Conservation (phyloP, 2,888 invertebrate species). For the Trissolcus brochymenae region DNA sequence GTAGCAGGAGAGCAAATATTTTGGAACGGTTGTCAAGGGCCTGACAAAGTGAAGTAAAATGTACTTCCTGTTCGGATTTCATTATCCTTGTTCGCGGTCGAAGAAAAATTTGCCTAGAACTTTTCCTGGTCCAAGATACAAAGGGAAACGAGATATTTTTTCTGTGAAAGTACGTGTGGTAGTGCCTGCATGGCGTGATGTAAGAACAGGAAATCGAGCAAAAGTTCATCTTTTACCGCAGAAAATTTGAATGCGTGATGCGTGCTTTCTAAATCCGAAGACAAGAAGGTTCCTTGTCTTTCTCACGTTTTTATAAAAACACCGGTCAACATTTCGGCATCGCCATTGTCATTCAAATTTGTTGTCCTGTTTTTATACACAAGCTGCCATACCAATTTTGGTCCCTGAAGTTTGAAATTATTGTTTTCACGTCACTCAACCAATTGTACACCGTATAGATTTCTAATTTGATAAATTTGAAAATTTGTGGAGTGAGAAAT, state of each 20-base stretch:
- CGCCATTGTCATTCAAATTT: too few species aligned
- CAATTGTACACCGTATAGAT: too few species aligned
- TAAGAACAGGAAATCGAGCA: constrained; percentile 54
- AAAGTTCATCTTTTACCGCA: constrained; percentile 48
- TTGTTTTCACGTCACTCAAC: too few species aligned
- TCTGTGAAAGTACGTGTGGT: constrained; percentile 32
- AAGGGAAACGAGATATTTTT: constrained; percentile 48
- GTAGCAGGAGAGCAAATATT: constrained; percentile 8
- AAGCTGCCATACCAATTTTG: too few species aligned
- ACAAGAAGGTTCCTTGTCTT: constrained; percentile 21
- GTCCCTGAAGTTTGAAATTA: too few species aligned
- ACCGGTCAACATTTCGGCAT: constrained; percentile 14
- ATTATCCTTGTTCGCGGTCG: constrained; percentile 35
- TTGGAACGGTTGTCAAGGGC: constrained; percentile 16
- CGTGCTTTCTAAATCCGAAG: constrained; percentile 46
- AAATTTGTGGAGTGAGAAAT: too few species aligned
- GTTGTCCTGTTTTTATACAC: too few species aligned
- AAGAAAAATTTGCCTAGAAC: constrained; percentile 26
- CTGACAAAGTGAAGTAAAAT: constrained; percentile 21
- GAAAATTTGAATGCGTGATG: constrained; percentile 43
- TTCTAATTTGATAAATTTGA: too few species aligned
- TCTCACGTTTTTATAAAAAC: constrained; percentile 27
- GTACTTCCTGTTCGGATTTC: constrained; percentile 27
- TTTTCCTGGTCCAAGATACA: constrained; percentile 25
- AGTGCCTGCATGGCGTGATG: constrained; percentile 36